Evolutionary conservation across 2,888 invertebrate species (phyloP).

Genomic region (Bombylius major): DNA sequence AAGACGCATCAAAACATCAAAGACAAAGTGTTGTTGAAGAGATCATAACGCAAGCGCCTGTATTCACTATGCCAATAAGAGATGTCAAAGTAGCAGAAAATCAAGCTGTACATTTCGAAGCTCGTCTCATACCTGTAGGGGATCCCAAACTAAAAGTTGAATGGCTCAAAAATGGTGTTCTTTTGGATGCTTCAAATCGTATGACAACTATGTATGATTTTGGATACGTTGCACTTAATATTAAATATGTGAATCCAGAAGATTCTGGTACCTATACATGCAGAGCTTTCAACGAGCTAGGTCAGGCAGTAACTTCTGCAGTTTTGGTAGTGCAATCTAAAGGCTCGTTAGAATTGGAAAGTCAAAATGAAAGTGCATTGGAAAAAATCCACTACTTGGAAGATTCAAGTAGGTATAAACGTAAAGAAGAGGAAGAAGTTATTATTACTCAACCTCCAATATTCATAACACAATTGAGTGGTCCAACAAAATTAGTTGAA

Average conservation of each 20-base stretch:
- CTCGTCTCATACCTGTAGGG: slow-evolving; percentile 84
- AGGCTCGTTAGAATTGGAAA: slow-evolving; percentile 74
- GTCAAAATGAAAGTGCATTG: slow-evolving; percentile 78
- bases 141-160: slow-evolving; percentile 86
- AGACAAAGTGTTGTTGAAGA: slow-evolving; percentile 65
- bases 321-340: slow-evolving; percentile 78
- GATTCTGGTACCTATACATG: slow-evolving; percentile 96
- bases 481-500: slow-evolving; percentile 72
- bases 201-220: slow-evolving; percentile 94
- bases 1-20: slow-evolving; percentile 65
- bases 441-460: slow-evolving; percentile 69
- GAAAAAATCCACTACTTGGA: slow-evolving; percentile 79
- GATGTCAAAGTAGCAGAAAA: slow-evolving; percentile 79
- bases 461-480: slow-evolving; percentile 75
- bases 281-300: slow-evolving; percentile 80
- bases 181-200: slow-evolving; percentile 84
- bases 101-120: slow-evolving; percentile 88
- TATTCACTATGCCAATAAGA: slow-evolving; percentile 83
- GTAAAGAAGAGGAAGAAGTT: slow-evolving; percentile 69
- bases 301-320: slow-evolving; percentile 90
- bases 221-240: slow-evolving; percentile 89
- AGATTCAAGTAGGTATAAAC: slow-evolving; percentile 64
- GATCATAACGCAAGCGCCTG: slow-evolving; percentile 71
- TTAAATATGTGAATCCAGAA: slow-evolving; percentile 89
- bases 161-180: slow-evolving; percentile 85